Base-by-base conservation (phyloP, 2,797 vertebrate species). In the Rousettus madagascariensis region DNA sequence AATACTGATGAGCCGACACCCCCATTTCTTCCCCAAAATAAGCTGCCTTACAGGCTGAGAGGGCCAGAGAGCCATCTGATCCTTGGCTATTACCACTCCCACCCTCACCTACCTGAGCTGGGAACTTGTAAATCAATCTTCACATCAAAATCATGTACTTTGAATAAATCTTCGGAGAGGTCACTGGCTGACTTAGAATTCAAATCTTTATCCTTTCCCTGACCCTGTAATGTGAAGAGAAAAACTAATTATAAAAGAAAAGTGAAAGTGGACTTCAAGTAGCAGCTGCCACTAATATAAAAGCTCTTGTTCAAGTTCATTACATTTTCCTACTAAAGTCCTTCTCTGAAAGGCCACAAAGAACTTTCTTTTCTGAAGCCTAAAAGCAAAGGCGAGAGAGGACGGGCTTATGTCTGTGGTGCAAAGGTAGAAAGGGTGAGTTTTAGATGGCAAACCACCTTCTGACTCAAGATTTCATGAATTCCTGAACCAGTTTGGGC, bases 101-200 rank as follows among this genome's bases (percentile, higher is more conserved):
- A 10, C 26, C 16, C 43, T 68, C 51, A 96, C 98, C 94, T 95
- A 99, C 99, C 99, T 99, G 99, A 99, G 95, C 99, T 99, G 82
- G 99, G 99, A 98, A 99, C 99, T 98, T 99, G 99, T 80, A 99
- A 98, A 98, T 99, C 99, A 95, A 99, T 99, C 98, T 99, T 99
- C 86, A 99, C 99, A 95, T 99, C 99, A 86, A 99, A 99, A 97
- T 99, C 99, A 17, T 99, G 99, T 95, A 99, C 99, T 99, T 99
- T 99, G 97, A 99, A 99, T 94, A 99, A 98, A 97, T 99, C 99
- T 98, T 99, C 99, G 15, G 99, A 99, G 98, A 99, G 99, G 98
- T 99, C 99, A 95, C 99, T 99, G 98, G 98, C 99, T 96, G 99
- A 98, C 98, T 99, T 99, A 94, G 98, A 98, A 96, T 99, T 99